A percentile compares a stretch with the other conserved stretches of the same genome.
phyloP scores from a whole-genome alignment of 2,888 invertebrate genomes.

The Yponomeuta malinellus region DNA sequence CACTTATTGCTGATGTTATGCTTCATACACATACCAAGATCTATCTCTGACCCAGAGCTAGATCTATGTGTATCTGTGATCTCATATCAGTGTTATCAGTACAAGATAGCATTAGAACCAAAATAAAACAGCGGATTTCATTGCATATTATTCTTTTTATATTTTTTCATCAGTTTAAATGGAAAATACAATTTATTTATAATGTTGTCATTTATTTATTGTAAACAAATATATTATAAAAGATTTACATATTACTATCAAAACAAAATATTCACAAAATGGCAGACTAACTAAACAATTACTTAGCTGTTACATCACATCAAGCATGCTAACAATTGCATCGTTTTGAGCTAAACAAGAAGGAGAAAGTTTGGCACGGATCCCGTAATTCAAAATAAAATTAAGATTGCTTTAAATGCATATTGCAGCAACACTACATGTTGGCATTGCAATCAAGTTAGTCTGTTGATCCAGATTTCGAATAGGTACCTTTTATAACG shows the following conservation, averaged over 20 bases:
- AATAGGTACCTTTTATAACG: constrained; percentile 74
- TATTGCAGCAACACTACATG: constrained; percentile 61
- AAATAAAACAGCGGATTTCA: constrained; percentile 67
- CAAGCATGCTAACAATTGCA: constrained; percentile 75
- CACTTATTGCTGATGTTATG: no score
- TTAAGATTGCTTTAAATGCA: constrained; percentile 71
- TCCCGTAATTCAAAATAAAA: constrained; percentile 68
- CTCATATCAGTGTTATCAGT: no score
- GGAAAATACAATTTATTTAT: constrained; percentile 76
- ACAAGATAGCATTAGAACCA: no score
- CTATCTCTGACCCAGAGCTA: no score
- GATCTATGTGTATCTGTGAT: no score
- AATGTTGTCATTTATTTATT: constrained; percentile 76
- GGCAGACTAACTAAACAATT: constrained; percentile 76
- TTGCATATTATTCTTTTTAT: constrained; percentile 77
- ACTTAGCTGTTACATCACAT: constrained; percentile 68
- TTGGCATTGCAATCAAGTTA: constrained; percentile 58
- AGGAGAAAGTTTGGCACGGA: constrained; percentile 75
- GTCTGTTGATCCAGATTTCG: constrained; percentile 69
- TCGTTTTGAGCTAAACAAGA: constrained; percentile 74
- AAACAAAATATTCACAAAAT: constrained; percentile 77
- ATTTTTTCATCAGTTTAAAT: constrained; percentile 76
- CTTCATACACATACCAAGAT: no score
- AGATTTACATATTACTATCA: constrained; percentile 77
- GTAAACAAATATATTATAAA: constrained; percentile 77